Percentiles rank a stretch among this genome's conserved stretches.
Evolutionary conservation across 53 echinoderm and acorn worm genomes (phyloP).

Genomic region (Zoroaster sp.): DNA sequence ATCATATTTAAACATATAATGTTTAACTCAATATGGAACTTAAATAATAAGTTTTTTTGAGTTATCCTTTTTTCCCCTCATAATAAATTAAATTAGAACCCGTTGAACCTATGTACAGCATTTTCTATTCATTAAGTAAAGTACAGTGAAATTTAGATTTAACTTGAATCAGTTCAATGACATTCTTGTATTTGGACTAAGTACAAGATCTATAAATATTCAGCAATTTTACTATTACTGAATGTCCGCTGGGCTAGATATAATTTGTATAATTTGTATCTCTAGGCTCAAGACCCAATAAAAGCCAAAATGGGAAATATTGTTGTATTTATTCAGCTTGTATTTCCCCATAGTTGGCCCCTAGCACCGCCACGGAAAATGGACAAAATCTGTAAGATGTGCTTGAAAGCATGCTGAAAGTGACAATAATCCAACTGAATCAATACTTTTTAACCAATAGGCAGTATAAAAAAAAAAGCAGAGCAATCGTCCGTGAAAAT

Average conservation of each 20-base stretch:
- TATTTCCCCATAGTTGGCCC: not conserved
- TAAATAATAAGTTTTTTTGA: too few species aligned
- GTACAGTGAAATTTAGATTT: too few species aligned
- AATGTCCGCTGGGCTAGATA: not conserved
- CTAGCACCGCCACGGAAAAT: not conserved
- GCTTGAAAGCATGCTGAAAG: slow-evolving; percentile 23
- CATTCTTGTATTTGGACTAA: too few species aligned
- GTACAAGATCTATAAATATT: too few species aligned
- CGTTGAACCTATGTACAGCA: too few species aligned
- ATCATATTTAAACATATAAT: too few species aligned
- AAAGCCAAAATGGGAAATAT: not conserved
- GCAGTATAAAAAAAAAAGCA: not conserved
- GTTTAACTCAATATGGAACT: too few species aligned
- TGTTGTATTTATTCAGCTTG: slow-evolving; percentile 27
- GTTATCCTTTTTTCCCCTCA: too few species aligned
- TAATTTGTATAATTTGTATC: not conserved
- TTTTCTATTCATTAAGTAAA: too few species aligned
- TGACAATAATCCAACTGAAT: slow-evolving; percentile 34
- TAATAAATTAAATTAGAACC: too few species aligned
- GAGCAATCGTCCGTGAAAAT: slow-evolving; percentile 29
- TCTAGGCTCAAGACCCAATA: not conserved
- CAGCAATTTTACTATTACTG: too few species aligned
- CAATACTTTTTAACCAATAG: slow-evolving; percentile 1
- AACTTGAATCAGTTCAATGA: too few species aligned
- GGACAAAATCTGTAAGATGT: not conserved